phyloP scores from a whole-genome alignment of 2,888 invertebrate species.

The Heliconius cydno region DNA sequence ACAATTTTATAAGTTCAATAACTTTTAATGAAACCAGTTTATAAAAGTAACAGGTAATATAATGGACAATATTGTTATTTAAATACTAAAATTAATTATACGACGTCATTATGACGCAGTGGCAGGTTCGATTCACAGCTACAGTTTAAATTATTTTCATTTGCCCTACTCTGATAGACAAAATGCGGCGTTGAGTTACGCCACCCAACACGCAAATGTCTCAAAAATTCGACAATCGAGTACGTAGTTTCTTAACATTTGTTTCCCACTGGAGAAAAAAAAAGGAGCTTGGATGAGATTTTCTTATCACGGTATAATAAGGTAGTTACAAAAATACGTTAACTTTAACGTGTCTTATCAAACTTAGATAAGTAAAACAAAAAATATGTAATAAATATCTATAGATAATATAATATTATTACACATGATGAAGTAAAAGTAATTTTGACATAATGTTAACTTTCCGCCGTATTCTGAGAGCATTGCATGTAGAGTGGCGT shows the following conservation, averaged over 20 bases:
- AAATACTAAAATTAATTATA: constrained; percentile 3
- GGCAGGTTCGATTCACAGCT: neutral
- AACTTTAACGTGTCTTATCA: neutral
- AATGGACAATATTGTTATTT: neutral
- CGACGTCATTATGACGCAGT: neutral
- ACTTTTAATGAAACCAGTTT: neutral
- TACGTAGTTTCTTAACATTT: too few relatives aligned
- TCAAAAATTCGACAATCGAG: too few relatives aligned
- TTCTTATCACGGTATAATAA: neutral
- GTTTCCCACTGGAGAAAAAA: too few relatives aligned
- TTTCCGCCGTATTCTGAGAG: neutral
- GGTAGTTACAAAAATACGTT: neutral
- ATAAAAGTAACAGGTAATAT: neutral
- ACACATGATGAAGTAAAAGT: neutral
- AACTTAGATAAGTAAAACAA: neutral
- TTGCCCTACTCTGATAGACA: too few relatives aligned
- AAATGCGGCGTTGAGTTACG: too few relatives aligned
- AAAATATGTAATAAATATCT: neutral
- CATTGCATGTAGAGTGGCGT: neutral
- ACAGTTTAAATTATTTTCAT: too few relatives aligned
- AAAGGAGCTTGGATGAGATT: accelerated
- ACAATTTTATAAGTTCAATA: neutral
- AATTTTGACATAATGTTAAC: neutral
- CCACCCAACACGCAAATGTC: too few relatives aligned
- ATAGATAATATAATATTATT: neutral